A percentile compares a stretch with the other conserved stretches of the same genome.
Evolutionary conservation across 2,797 vertebrate genomes (phyloP).

Genomic region (Otolemur crassicaudatus): DNA sequence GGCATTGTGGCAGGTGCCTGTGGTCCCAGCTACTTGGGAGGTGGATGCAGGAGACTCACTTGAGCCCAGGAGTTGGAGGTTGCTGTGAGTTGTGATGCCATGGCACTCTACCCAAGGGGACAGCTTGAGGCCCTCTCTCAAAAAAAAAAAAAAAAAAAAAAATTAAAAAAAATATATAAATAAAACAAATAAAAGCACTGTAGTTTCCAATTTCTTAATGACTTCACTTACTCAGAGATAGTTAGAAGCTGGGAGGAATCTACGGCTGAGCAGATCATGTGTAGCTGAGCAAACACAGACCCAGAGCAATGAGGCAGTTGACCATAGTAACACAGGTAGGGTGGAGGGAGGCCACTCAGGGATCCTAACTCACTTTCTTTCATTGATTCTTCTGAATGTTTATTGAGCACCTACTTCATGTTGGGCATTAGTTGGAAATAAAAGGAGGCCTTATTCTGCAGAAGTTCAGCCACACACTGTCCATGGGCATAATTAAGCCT

Average conservation of each 20-base stretch:
- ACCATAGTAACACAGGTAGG: neutral
- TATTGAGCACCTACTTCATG: neutral
- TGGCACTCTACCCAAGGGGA: too few species aligned
- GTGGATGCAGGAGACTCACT: too few species aligned
- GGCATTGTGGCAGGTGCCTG: too few species aligned
- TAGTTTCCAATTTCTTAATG: neutral
- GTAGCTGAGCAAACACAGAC: conserved; percentile 24
- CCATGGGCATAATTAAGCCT: neutral
- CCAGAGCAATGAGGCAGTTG: neutral
- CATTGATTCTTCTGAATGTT: neutral
- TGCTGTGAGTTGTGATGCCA: too few species aligned
- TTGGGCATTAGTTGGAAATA: neutral
- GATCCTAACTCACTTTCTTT: neutral
- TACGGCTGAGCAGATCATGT: neutral
- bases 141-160: too few species aligned
- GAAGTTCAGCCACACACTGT: neutral
- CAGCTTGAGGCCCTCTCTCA: too few species aligned
- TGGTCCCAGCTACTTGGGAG: too few species aligned
- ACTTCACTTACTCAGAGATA: neutral
- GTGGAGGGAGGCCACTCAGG: neutral
- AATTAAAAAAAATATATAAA: too few species aligned
- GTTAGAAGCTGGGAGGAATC: neutral
- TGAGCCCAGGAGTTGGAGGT: too few species aligned
- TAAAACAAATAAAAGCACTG: neutral
- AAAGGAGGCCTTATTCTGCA: neutral